These are phyloP conservation scores for Monoplex corrugatus DNA, from an alignment of 2,888 invertebrate species.

Conservation along the genomic window DNA sequence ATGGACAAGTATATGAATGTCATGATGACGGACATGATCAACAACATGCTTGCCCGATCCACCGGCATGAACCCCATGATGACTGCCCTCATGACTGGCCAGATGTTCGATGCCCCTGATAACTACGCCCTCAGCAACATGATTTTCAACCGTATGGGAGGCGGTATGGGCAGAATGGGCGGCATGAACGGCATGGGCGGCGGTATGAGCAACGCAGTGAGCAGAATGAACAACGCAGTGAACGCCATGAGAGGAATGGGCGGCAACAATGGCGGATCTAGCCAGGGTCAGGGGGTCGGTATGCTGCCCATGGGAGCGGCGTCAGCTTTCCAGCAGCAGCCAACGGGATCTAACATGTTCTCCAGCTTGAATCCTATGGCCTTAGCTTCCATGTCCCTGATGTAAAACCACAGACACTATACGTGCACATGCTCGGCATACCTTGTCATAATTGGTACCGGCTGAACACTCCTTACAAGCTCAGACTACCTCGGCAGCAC, in stretches of 20 bases:
- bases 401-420: neutral
- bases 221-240: neutral
- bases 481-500: no score
- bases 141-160: neutral
- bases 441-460: no score
- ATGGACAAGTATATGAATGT: constrained; percentile 38
- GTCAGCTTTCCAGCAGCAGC: neutral
- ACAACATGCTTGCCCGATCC: constrained; percentile 9
- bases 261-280: neutral
- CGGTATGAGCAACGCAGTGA: neutral
- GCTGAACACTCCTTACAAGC: no score
- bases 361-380: neutral
- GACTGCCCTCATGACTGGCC: neutral
- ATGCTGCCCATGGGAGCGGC: neutral
- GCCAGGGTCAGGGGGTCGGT: neutral
- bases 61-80: constrained; percentile 25
- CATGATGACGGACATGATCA: constrained; percentile 20
- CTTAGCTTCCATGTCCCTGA: constrained; percentile 1
- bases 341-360: neutral
- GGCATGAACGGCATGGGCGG: neutral
- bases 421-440: no score
- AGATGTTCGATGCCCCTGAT: constrained; percentile 39
- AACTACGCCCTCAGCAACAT: constrained; percentile 28
- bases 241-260: no score
- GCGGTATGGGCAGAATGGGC: neutral